These are phyloP conservation scores for Colossoma macropomum DNA, from an alignment of 2,113 vertebrate species.

Conservation along the genomic window DNA sequence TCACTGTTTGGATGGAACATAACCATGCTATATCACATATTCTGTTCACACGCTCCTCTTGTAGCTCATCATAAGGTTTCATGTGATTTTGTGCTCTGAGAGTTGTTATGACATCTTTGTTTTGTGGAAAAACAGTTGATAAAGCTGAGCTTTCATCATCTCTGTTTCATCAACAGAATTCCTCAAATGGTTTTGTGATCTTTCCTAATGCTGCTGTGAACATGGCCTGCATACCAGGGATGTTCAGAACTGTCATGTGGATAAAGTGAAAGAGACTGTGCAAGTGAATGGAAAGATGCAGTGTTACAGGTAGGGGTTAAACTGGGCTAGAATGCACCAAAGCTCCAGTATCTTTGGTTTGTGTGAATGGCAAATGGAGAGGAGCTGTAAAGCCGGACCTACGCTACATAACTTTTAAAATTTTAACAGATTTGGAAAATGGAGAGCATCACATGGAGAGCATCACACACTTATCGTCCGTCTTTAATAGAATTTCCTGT, in stretches of 20 bases:
- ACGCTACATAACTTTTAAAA: no score
- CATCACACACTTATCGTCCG: no score
- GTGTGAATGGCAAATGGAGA: no score
- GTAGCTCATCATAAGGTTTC: slow-evolving; percentile 9
- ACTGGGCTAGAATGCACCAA: no score
- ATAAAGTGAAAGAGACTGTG: not conserved
- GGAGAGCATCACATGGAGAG: no score
- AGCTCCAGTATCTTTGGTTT: no score
- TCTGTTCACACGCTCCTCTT: slow-evolving; percentile 1
- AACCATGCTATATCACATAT: not conserved
- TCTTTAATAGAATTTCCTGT: no score
- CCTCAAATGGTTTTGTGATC: not conserved
- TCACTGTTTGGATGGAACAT: not conserved
- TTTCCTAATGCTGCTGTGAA: not conserved
- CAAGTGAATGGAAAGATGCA: no score
- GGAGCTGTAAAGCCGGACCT: no score
- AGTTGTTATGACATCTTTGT: not conserved
- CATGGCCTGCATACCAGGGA: not conserved
- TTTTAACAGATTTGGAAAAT: no score
- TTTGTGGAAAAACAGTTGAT: not conserved
- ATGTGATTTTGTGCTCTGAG: slow-evolving; percentile 7
- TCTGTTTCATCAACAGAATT: not conserved
- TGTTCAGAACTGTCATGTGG: not conserved
- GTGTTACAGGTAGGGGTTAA: no score
- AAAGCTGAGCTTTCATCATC: slow-evolving; percentile 23